phyloP scores from a whole-genome alignment of 1,140 invertebrate species.

The Diachasmimorpha longicaudata region DNA sequence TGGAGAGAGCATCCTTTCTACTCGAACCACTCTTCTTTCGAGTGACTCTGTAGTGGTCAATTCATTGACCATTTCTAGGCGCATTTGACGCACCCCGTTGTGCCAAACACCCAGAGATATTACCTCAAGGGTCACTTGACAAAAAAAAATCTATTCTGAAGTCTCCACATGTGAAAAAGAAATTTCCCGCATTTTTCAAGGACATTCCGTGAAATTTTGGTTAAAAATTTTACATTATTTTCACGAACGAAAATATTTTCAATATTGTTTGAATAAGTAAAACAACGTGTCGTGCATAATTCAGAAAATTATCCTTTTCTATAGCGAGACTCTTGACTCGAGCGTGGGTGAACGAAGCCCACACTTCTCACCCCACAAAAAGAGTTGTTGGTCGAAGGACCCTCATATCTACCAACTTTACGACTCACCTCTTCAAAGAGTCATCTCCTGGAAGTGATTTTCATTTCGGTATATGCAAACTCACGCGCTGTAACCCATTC shows the following conservation, averaged over 20 bases:
- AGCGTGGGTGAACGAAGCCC: constrained; percentile 19
- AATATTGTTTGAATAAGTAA: too few relatives aligned
- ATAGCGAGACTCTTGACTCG: neutral
- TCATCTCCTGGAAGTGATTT: constrained; percentile 8
- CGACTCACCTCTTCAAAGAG: neutral
- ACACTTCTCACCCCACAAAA: constrained; percentile 14
- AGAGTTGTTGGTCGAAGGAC: neutral
- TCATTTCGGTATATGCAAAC: constrained; percentile 4
- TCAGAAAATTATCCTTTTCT: neutral
- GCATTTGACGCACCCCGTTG: constrained; percentile 48
- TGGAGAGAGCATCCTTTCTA: neutral
- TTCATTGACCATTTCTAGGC: constrained; percentile 51
- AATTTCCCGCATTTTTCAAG: neutral
- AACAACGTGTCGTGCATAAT: too few relatives aligned
- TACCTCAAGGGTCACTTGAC: constrained; percentile 49
- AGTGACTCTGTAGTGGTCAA: constrained; percentile 50
- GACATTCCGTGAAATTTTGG: too few relatives aligned
- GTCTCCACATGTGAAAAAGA: neutral
- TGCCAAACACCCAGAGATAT: constrained; percentile 30
- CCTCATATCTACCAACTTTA: neutral
- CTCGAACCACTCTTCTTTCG: constrained; percentile 18
- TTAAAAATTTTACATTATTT: too few relatives aligned
- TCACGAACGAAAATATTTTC: too few relatives aligned
- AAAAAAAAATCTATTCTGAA: constrained; percentile 32
- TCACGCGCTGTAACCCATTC: neutral